Base-by-base conservation (phyloP, 2,888 invertebrate genomes). In the Hypomecis atomaria region DNA sequence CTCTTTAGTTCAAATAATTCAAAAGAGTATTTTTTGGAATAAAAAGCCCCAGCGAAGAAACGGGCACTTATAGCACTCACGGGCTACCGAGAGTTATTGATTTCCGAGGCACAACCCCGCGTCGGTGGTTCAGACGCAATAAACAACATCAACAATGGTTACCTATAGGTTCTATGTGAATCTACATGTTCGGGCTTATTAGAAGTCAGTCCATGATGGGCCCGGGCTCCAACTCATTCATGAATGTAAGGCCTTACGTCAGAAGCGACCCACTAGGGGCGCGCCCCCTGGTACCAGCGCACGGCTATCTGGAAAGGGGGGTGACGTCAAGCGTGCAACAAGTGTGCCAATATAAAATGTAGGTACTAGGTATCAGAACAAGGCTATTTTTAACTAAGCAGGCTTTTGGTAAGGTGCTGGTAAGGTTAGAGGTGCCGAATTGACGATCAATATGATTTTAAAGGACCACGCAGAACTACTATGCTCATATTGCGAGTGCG, bases 241-340 rank as follows among this genome's bases (percentile, higher is more conserved):
- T 90, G 84, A 90, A 89, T 78, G 79, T 86, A 80, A 81, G 82
- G 77, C 73, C 78, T 86, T 88, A 91, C 91, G 91, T 92, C 90
- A 91, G 86, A 79, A 78, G 67, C 77, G 70, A 75, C 84, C 83
- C 78, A 74, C 78, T 71, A 81, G 87, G 84, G 88, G 85, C 82
- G 83, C 85, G 82, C 84, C 83, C 83, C 81, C 78, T 71, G 70
- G 67, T 70, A 66, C 71, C 66, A 74, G 72, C 74, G 71, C 74
- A 65, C 73, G 75, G 78, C 73, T 73, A 72, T 72, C 77, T 82
- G 81, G 74, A 78, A 77, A 82, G 86, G 81, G 85, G 74, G 72
- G 78, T 91, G 91, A 92, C 92, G 92, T 92, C 91, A 91, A 90
- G 75, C 79, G 82, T 86, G 92, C 92, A 92, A 91, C 91, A 91